Percentiles rank a stretch among this genome's conserved stretches.
Conservation (phyloP, 1,140 invertebrate species). For the Anastatus disparis region DNA sequence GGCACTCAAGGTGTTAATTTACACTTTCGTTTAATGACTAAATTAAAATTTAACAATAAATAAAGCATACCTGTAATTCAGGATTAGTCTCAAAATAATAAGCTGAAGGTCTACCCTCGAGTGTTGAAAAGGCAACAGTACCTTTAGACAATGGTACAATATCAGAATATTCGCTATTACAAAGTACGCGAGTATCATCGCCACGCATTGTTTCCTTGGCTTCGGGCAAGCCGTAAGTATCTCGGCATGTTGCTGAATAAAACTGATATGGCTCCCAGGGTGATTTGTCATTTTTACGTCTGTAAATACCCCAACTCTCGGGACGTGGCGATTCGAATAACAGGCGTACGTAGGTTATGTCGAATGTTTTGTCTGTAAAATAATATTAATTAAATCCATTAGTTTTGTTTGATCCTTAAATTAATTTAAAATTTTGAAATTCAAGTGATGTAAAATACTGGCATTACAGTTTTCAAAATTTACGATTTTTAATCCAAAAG, state of each 20-base stretch:
- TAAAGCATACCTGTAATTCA: slow-evolving; percentile 90
- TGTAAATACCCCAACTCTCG: slow-evolving; percentile 97
- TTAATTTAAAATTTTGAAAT: too few species aligned
- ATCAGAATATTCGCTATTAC: slow-evolving; percentile 96
- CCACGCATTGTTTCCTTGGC: slow-evolving; percentile 75
- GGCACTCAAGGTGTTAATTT: too few species aligned
- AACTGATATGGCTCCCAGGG: slow-evolving; percentile 97
- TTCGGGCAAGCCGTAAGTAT: slow-evolving; percentile 88
- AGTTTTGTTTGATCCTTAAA: too few species aligned
- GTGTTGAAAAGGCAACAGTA: slow-evolving; percentile 94
- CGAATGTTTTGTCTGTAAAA: slow-evolving; percentile 92
- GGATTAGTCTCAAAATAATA: slow-evolving; percentile 89
- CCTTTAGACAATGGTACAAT: slow-evolving; percentile 96
- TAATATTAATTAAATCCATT: neutral
- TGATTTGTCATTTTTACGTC: slow-evolving; percentile 80
- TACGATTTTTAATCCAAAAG: too few species aligned
- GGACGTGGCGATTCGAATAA: slow-evolving; percentile 95
- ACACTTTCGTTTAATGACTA: too few species aligned
- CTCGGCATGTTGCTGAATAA: slow-evolving; percentile 91
- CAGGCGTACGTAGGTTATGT: slow-evolving; percentile 95
- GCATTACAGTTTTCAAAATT: too few species aligned
- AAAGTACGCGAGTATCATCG: slow-evolving; percentile 86
- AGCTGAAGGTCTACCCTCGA: slow-evolving; percentile 93
- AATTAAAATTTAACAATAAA: too few species aligned
- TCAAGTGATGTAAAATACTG: too few species aligned